phyloP scores from a whole-genome alignment of 2,113 vertebrate species.

The Chlorodrepanis virens region DNA sequence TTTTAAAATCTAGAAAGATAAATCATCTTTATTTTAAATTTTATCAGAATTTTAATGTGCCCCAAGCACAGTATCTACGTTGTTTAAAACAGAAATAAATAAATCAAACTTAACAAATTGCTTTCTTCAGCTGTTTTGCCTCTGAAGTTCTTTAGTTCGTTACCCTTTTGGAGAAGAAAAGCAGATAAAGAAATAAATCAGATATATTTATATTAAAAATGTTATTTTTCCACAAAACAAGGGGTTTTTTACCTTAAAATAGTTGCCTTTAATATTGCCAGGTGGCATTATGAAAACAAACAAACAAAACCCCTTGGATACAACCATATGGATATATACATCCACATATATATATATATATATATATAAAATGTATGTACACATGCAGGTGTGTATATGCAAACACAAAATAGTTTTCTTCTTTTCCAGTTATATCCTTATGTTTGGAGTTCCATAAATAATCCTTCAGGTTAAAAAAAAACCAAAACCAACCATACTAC shows the following conservation, averaged over 20 bases:
- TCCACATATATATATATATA: too few species aligned
- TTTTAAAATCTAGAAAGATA: not conserved
- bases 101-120: not conserved
- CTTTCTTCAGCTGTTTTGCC: not conserved
- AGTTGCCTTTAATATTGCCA: not conserved
- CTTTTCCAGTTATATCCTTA: not conserved
- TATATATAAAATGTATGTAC: not conserved
- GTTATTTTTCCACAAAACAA: not conserved
- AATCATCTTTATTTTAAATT: not conserved
- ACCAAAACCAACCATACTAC: fast-evolving
- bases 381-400: not conserved
- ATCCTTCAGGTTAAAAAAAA: not conserved
- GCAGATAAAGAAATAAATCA: not conserved
- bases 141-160: not conserved
- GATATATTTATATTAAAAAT: not conserved
- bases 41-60: not conserved
- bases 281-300: not conserved
- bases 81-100: not conserved
- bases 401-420: not conserved
- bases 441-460: not conserved
- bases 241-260: fast-evolving
- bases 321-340: not conserved
- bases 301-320: not conserved
- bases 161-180: not conserved
- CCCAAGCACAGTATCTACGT: not conserved